Evolutionary conservation across 1,140 invertebrate species (phyloP).

Genomic region (Stegodyphus mimosarum): DNA sequence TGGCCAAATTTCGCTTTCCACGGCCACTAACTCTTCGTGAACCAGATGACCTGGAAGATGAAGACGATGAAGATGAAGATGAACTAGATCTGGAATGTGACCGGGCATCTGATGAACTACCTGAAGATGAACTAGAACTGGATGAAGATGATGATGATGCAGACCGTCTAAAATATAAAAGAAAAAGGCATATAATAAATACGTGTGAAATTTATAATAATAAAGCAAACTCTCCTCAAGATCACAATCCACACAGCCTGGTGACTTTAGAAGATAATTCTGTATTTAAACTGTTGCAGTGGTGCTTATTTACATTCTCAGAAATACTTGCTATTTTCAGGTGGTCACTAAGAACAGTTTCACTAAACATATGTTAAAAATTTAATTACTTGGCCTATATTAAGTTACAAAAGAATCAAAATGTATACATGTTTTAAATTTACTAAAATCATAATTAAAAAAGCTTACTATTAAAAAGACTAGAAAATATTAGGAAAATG

Average conservation of each 20-base stretch:
- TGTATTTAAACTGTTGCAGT: no score
- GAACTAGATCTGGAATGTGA: conserved; percentile 62
- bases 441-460: no score
- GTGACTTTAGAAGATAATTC: neutral
- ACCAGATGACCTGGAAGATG: conserved; percentile 54
- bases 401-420: no score
- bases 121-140: conserved; percentile 75
- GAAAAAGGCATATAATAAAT: neutral
- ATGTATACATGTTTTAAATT: no score
- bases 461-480: no score
- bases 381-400: no score
- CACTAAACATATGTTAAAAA: no score
- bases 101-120: conserved; percentile 67
- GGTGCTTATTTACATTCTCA: no score
- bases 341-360: no score
- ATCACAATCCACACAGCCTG: neutral
- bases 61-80: conserved; percentile 63
- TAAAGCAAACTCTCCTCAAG: neutral
- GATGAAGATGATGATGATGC: conserved; percentile 70
- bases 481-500: no score
- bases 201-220: neutral
- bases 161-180: conserved; percentile 15
- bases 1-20: conserved; percentile 72
- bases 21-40: conserved; percentile 48
- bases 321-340: no score